Conservation (phyloP, 2,113 vertebrate genomes). For the Baryphthengus martii region DNA sequence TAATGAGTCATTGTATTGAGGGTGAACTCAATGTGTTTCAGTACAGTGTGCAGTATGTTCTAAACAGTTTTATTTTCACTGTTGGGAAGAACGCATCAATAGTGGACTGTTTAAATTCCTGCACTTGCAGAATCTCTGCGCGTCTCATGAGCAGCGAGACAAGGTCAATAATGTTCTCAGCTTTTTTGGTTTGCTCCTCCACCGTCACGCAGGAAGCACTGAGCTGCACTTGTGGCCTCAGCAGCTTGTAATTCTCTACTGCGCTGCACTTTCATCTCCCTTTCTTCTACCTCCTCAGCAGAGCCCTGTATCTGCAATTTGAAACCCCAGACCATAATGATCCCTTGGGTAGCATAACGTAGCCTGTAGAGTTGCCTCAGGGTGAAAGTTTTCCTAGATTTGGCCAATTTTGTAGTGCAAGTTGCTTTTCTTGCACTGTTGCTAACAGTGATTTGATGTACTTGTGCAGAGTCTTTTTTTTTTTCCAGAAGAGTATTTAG, state of each 20-base stretch:
- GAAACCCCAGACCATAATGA: not conserved
- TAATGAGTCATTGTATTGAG: not conserved
- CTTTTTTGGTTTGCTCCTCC: not conserved
- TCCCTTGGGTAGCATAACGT: not conserved
- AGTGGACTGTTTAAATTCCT: not conserved
- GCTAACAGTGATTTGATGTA: not conserved
- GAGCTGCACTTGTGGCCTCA: not conserved
- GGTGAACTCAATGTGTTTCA: not conserved
- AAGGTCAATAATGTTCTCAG: slow-evolving; percentile 23
- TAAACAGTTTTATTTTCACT: slow-evolving; percentile 7
- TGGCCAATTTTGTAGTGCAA: not conserved
- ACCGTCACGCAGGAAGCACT: not conserved
- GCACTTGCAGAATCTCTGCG: slow-evolving; percentile 17
- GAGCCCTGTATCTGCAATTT: not conserved
- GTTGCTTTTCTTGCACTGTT: not conserved
- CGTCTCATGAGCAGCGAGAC: slow-evolving; percentile 25
- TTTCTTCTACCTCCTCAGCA: not conserved
- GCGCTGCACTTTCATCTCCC: not conserved
- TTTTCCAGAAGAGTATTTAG: not conserved
- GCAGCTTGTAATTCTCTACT: not conserved
- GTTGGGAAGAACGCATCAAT: not conserved
- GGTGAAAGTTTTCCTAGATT: not conserved
- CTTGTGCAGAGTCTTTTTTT: not conserved
- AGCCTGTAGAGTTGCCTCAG: not conserved
- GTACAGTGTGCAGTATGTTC: not conserved